Conservation (phyloP, 2,888 invertebrate genomes). For the Craniophora ligustri region DNA sequence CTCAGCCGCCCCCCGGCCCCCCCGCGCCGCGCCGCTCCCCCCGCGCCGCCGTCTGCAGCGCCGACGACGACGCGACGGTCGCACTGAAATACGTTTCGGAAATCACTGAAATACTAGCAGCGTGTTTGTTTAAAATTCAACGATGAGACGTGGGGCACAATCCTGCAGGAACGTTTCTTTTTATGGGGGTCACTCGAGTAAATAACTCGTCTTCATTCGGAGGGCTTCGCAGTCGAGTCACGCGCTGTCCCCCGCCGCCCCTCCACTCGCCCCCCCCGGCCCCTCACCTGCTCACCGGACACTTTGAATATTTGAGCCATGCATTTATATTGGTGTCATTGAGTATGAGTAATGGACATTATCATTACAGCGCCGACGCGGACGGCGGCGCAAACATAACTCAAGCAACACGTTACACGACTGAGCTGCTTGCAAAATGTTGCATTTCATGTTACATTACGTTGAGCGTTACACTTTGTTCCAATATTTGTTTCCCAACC, state of each 20-base stretch:
- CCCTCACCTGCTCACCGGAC: conserved; percentile 25
- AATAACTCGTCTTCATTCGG: conserved; percentile 76
- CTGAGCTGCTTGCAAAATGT: neutral
- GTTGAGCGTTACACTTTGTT: no score
- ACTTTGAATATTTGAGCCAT: conserved; percentile 51
- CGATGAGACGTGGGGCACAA: conserved; percentile 66
- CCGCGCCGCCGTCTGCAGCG: conserved; percentile 35
- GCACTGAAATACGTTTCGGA: conserved; percentile 52
- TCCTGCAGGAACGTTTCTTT: conserved; percentile 75
- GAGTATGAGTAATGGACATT: conserved; percentile 20
- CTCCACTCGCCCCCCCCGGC: conserved; percentile 16
- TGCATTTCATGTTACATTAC: neutral
- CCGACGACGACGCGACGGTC: conserved; percentile 20
- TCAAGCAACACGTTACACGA: conserved; percentile 9
- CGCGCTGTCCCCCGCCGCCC: conserved; percentile 44
- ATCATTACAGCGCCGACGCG: conserved; percentile 4
- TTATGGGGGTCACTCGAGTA: conserved; percentile 80
- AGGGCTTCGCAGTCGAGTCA: conserved; percentile 59
- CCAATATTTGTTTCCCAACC: neutral
- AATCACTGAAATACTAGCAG: conserved; percentile 72
- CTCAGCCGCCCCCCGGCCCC: conserved; percentile 21
- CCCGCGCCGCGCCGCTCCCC: conserved; percentile 19
- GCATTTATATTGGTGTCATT: conserved; percentile 43
- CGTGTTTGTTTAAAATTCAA: conserved; percentile 78
- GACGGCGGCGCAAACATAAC: neutral